Evolutionary conservation across 2,888 invertebrate genomes (phyloP), one percentile per base, ranked within the genome.

Genomic region (Microplitis manilae): DNA sequence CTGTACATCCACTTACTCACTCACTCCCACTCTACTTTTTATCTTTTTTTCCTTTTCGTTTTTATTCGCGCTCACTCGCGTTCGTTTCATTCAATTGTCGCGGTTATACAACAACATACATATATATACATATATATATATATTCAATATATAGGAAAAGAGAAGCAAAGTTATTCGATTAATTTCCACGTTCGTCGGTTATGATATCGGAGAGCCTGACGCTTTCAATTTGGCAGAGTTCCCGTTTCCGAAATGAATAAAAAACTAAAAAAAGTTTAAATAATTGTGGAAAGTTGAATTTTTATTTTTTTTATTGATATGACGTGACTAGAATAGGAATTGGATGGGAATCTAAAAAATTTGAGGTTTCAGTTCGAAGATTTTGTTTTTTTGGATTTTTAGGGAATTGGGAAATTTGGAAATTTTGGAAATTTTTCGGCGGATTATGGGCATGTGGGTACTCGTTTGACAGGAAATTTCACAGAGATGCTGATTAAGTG

Each of bases 81-180:
- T 50, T 50, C 13, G 50, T 50, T 50, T 50, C 50, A 50, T 50
- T 50, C 50, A 50, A 50, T 50, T 50, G 50, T 13, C 50, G 50
- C 50, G 50, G 50, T 50, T 50, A 50, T 50, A 50, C 50, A 50
- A 50, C 50, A 50, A 13, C 41, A 41, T 65, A 38, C 13, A 41
- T 69, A 64, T n/a, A 70, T 30, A 30, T 30, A 4, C 4, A 30
- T 30, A 20, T 20, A 20, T 20, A 20, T 20, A 20, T 20, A 20
- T 30, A 30, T 30, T 30, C 30, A 30, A 30, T 30, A 30, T 30
- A 20, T 75, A 69, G 74, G 17, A 61, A 74, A 74, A 75, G 20
- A 8, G 68, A 64, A 75, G 77, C 61, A 76, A 82, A 80, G 79
- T 80, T 80, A 82, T 77, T 81, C 79, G 78, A 81, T 82, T 80